A percentile compares a stretch with the other conserved stretches of the same genome.
phyloP scores from a whole-genome alignment of 35 echinoderm and acorn worm genomes.

The Ptychodera flava region DNA sequence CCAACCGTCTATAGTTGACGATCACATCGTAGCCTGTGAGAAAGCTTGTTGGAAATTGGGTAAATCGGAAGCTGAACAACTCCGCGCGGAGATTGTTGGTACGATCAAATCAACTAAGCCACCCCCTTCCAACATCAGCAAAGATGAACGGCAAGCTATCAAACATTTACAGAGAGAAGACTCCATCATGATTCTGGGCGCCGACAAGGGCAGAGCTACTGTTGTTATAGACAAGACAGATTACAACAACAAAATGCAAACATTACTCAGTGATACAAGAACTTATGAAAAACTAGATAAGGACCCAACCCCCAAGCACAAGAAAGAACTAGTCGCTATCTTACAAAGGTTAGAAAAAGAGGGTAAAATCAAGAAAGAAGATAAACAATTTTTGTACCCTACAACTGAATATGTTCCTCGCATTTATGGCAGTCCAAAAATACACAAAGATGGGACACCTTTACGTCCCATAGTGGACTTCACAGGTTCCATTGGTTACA shows the following conservation, averaged over 20 bases:
- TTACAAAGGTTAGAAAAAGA: too few relatives aligned
- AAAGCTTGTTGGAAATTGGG: neutral
- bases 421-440: too few relatives aligned
- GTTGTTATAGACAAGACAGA: conserved; percentile 12
- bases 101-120: conserved; percentile 1
- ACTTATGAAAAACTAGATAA: conserved; percentile 18
- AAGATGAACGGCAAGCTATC: neutral
- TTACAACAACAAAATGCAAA: conserved; percentile 7
- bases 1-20: neutral
- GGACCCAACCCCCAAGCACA: conserved; percentile 19
- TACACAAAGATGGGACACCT: too few relatives aligned
- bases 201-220: conserved; percentile 12
- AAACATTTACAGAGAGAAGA: neutral
- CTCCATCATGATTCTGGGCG: neutral
- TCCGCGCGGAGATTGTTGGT: neutral
- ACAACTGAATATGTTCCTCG: too few relatives aligned
- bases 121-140: neutral
- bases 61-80: neutral
- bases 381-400: conserved; percentile 3
- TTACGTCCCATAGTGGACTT: too few relatives aligned
- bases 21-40: neutral
- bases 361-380: conserved; percentile 9
- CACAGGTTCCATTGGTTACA: neutral
- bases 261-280: conserved; percentile 10
- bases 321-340: conserved; percentile 8